Percentiles rank a stretch among this genome's conserved stretches.
Conservation (phyloP, 2,888 invertebrate genomes). For the Scaptodrosophila latifasciaeformis region DNA sequence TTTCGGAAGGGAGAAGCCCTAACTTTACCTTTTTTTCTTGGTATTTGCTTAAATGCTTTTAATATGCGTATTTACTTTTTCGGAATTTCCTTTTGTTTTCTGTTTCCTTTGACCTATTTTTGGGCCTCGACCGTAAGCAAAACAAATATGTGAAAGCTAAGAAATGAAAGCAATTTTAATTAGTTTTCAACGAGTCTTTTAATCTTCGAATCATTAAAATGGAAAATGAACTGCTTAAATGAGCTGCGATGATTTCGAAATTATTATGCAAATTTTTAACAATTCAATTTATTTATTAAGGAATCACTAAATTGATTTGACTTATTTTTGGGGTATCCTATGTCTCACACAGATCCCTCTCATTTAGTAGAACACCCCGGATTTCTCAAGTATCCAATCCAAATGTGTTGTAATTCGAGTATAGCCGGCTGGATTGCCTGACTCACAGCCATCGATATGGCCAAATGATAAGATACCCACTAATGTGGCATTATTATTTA, state of each 20-base stretch:
- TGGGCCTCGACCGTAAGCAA: constrained; percentile 29
- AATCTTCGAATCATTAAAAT: too few species aligned
- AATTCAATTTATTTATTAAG: too few species aligned
- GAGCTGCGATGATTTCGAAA: constrained; percentile 1
- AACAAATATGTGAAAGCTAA: constrained; percentile 19
- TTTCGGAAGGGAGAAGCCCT: constrained; percentile 7
- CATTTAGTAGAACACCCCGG: too few species aligned
- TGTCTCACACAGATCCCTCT: too few species aligned
- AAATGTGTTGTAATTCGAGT: neutral
- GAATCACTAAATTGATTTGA: too few species aligned
- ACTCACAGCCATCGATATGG: fast-evolving
- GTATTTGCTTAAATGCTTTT: constrained; percentile 36
- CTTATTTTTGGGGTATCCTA: too few species aligned
- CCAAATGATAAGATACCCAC: neutral
- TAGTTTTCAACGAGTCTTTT: too few species aligned
- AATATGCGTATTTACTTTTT: constrained; percentile 38
- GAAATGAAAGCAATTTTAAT: neutral
- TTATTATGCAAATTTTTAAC: too few species aligned
- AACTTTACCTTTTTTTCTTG: constrained; percentile 6
- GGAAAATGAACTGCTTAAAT: too few species aligned
- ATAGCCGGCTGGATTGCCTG: neutral
- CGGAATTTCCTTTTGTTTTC: neutral
- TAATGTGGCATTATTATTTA: neutral
- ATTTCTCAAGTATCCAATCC: too few species aligned
- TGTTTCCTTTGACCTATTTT: neutral